These are phyloP conservation scores for Trichosurus vulpecula DNA, from an alignment of 2,797 vertebrate genomes.

Conservation along the genomic window DNA sequence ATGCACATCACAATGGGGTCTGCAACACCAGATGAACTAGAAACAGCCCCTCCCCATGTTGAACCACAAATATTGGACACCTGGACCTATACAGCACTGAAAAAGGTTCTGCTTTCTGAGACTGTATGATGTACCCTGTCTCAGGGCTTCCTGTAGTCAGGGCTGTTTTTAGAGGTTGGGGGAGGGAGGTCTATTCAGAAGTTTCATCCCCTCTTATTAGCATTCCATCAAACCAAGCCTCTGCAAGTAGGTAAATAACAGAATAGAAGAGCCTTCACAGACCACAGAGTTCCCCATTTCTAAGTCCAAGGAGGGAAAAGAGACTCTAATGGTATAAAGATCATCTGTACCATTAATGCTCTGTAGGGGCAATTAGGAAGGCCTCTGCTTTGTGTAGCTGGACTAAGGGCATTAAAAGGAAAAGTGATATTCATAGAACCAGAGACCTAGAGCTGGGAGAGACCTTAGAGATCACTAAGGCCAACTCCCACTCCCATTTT, in stretches of 20 bases:
- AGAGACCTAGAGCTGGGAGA: neutral
- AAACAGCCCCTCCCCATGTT: neutral
- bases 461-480: slow-evolving; percentile 16
- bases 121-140: neutral
- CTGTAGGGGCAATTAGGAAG: neutral
- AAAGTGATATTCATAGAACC: neutral
- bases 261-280: neutral
- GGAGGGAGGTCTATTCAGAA: neutral
- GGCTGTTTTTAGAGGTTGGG: neutral
- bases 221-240: neutral
- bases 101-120: neutral
- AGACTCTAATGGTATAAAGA: neutral
- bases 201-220: neutral
- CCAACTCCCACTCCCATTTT: slow-evolving; percentile 3
- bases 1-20: neutral
- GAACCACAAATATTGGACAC: neutral
- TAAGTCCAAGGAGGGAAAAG: slow-evolving; percentile 25
- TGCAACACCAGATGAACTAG: neutral
- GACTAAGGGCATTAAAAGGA: neutral
- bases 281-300: neutral
- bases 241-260: neutral
- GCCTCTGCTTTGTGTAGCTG: neutral
- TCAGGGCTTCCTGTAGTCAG: neutral
- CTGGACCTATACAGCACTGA: neutral
- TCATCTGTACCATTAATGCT: neutral